phyloP scores from a whole-genome alignment of 2,113 vertebrate species.

The Amphilophus citrinellus region DNA sequence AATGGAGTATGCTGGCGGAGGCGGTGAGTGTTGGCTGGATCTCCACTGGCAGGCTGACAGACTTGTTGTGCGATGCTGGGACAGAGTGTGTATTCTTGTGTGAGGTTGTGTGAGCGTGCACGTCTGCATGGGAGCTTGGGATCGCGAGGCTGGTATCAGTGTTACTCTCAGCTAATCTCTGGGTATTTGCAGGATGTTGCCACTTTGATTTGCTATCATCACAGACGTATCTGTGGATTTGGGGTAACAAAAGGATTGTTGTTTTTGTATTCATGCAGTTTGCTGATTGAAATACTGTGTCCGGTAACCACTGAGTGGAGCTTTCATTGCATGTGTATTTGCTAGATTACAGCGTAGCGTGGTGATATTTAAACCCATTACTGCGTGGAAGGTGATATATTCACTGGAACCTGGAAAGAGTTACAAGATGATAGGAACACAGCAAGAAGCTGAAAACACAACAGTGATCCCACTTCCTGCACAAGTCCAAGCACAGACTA shows the following conservation, averaged over 20 bases:
- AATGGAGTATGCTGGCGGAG: conserved; percentile 72
- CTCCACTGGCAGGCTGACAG: conserved; percentile 70
- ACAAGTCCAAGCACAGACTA: background rate
- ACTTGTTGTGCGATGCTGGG: conserved; percentile 48
- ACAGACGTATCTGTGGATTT: conserved; percentile 58
- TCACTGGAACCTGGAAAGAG: background rate
- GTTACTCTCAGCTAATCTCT: conserved; percentile 74
- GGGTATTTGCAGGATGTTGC: conserved; percentile 67
- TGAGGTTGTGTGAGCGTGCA: conserved; percentile 21
- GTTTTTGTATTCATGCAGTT: conserved; percentile 50
- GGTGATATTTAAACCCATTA: background rate
- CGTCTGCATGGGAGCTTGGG: conserved; percentile 24
- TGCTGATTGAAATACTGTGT: conserved; percentile 60
- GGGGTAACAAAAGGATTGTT: conserved; percentile 71
- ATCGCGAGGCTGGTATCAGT: conserved; percentile 57
- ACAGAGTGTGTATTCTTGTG: conserved; percentile 9
- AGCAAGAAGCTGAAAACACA: background rate
- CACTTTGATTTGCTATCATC: conserved; percentile 67
- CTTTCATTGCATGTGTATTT: conserved; percentile 40
- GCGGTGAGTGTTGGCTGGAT: conserved; percentile 70
- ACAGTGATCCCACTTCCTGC: background rate
- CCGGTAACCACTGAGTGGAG: conserved; percentile 39
- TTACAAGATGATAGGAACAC: background rate
- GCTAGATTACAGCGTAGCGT: background rate
- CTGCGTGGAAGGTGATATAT: background rate